Conservation (phyloP, 2,888 invertebrate species). For the Aporophyla nigra region DNA sequence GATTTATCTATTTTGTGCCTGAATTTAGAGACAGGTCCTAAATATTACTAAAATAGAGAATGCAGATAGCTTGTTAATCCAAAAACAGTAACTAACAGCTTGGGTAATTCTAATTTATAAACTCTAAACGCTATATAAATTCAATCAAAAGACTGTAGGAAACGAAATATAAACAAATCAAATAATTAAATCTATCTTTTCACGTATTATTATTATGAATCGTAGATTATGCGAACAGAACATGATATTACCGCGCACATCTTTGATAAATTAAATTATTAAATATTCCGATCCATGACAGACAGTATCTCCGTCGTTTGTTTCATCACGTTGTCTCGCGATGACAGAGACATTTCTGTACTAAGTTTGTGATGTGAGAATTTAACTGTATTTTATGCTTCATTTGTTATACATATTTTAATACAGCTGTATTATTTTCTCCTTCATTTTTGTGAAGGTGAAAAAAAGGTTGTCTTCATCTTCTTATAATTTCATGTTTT, state of each 20-base stretch:
- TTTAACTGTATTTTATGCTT: conserved; percentile 1
- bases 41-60: too few relatives aligned
- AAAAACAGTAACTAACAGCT: neutral
- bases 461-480: neutral
- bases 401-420: conserved; percentile 3
- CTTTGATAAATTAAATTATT: conserved; percentile 23
- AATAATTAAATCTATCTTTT: neutral
- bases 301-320: conserved; percentile 10
- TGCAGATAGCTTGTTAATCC: neutral
- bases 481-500: neutral
- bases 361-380: neutral
- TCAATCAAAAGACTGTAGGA: neutral
- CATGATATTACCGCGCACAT: neutral
- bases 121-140: neutral
- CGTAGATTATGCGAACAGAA: neutral
- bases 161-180: neutral
- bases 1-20: neutral
- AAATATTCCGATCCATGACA: conserved; percentile 6
- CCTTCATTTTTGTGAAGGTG: neutral
- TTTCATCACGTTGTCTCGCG: neutral
- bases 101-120: neutral
- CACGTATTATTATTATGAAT: neutral
- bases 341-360: conserved; percentile 2
- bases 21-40: neutral
- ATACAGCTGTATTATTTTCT: neutral